Conservation (phyloP, 2,888 invertebrate species). For the Drosophila phalerata region DNA sequence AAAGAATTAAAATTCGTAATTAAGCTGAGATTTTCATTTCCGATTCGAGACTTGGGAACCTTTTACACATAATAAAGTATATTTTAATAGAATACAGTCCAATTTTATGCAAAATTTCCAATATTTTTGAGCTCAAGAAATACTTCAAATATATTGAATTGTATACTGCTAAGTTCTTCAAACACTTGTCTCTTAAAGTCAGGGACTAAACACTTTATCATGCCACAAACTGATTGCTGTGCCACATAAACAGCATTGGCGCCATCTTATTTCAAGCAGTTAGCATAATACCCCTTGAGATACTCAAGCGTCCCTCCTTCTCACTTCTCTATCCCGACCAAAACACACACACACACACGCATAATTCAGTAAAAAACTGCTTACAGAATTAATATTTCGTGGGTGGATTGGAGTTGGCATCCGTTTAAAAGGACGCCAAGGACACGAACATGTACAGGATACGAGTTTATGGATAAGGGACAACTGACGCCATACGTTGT, state of each 20-base stretch:
- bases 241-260: slow-evolving; percentile 67
- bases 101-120: too few relatives aligned
- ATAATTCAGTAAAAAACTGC: slow-evolving; percentile 49
- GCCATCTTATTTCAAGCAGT: slow-evolving; percentile 46
- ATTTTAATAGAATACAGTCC: too few relatives aligned
- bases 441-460: slow-evolving; percentile 40
- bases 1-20: too few relatives aligned
- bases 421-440: slow-evolving; percentile 53
- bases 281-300: slow-evolving; percentile 27
- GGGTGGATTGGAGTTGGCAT: slow-evolving; percentile 19
- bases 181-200: slow-evolving; percentile 19
- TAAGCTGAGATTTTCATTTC: too few relatives aligned
- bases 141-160: not conserved
- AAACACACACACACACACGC: slow-evolving; percentile 26
- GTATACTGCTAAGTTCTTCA: not conserved
- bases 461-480: not conserved
- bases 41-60: too few relatives aligned
- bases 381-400: slow-evolving; percentile 57
- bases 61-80: too few relatives aligned
- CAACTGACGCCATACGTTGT: slow-evolving; percentile 41
- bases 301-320: not conserved
- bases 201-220: slow-evolving; percentile 55
- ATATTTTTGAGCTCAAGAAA: too few relatives aligned
- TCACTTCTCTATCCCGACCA: not conserved
- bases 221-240: slow-evolving; percentile 30